A percentile compares a stretch with the other conserved stretches of the same genome.
Evolutionary conservation across 2,888 invertebrate species (phyloP).

Genomic region (Xanthorhoe spadicearia): DNA sequence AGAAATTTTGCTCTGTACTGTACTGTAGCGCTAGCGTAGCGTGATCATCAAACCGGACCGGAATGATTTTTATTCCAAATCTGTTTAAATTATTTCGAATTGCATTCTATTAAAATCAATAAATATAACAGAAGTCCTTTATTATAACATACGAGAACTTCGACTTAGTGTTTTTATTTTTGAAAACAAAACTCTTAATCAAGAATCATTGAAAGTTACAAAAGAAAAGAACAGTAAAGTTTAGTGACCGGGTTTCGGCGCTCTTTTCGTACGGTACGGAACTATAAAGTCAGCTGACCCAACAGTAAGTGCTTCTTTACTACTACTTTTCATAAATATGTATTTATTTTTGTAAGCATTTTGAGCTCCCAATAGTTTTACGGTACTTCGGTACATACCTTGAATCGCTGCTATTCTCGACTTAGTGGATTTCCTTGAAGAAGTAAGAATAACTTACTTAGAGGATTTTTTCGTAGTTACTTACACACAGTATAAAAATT

Average conservation of each 20-base stretch:
- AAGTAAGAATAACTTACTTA: slow-evolving; percentile 5
- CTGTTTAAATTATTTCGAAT: background rate
- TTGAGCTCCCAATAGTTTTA: background rate
- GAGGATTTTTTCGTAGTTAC: too few relatives aligned
- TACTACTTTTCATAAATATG: background rate
- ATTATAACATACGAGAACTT: background rate
- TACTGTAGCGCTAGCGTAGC: too few relatives aligned
- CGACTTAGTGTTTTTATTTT: background rate
- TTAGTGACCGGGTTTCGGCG: background rate
- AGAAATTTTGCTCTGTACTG: too few relatives aligned
- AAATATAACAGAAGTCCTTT: background rate
- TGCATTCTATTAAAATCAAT: background rate
- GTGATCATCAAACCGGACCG: too few relatives aligned
- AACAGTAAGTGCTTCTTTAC: slow-evolving; percentile 18
- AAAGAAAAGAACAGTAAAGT: background rate
- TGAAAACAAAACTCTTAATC: background rate
- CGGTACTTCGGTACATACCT: slow-evolving; percentile 13
- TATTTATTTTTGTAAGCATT: background rate
- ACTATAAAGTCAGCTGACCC: slow-evolving; percentile 7
- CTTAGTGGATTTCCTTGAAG: slow-evolving; percentile 29
- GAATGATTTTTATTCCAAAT: too few relatives aligned
- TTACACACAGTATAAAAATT: too few relatives aligned
- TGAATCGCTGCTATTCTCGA: slow-evolving; percentile 13
- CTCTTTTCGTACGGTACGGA: slow-evolving; percentile 1
- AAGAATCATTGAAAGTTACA: background rate